phyloP scores from a whole-genome alignment of 2,113 vertebrate genomes.

The Chrysochloris asiatica region DNA sequence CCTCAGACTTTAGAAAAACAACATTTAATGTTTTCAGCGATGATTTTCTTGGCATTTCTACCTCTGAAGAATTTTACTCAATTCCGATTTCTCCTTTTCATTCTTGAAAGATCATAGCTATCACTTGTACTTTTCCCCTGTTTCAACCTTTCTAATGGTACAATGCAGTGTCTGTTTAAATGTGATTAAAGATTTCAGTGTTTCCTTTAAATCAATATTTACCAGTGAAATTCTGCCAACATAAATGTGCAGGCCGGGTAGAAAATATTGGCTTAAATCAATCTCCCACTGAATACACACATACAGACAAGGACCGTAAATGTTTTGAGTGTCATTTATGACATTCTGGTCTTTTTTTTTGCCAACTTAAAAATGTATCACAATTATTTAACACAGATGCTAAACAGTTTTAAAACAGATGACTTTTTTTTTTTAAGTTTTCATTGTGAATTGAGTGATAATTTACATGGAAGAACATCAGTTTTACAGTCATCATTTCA shows the following conservation, averaged over 20 bases:
- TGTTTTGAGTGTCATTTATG: slow-evolving; percentile 29
- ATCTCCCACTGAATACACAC: slow-evolving; percentile 42
- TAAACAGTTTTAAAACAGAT: neutral
- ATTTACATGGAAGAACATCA: too few species aligned
- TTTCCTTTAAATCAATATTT: slow-evolving; percentile 80
- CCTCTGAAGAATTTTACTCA: slow-evolving; percentile 50
- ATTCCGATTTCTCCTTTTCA: slow-evolving; percentile 42
- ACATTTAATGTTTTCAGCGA: slow-evolving; percentile 53
- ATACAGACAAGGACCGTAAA: slow-evolving; percentile 31
- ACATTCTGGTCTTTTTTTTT: neutral
- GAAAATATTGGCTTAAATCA: slow-evolving; percentile 73
- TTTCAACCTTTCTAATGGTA: slow-evolving; percentile 32
- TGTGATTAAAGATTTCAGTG: slow-evolving; percentile 77
- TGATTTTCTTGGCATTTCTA: slow-evolving; percentile 63
- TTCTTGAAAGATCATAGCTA: neutral
- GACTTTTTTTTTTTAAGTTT: too few species aligned
- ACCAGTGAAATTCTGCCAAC: slow-evolving; percentile 73
- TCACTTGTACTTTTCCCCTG: neutral
- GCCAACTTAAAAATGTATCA: neutral
- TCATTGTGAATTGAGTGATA: too few species aligned
- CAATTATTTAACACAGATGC: neutral
- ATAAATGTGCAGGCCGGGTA: slow-evolving; percentile 72
- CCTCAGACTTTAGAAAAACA: slow-evolving; percentile 76
- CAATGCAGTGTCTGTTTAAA: slow-evolving; percentile 73
- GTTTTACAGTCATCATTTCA: too few species aligned